A percentile compares a stretch with the other conserved stretches of the same genome.
Evolutionary conservation across 2,113 vertebrate species (phyloP).

Genomic region (Sakesphorus luctuosus): DNA sequence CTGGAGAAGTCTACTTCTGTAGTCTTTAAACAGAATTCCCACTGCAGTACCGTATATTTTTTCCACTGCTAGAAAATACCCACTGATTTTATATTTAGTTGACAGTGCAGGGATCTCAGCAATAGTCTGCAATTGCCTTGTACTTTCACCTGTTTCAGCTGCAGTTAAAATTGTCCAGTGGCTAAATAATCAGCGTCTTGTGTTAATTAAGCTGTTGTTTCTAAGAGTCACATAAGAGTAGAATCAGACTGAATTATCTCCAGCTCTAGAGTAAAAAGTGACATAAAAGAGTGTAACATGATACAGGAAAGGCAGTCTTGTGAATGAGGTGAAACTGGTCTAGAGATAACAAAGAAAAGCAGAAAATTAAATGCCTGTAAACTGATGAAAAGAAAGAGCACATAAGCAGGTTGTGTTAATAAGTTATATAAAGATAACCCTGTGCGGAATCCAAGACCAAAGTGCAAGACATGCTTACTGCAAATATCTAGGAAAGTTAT

Average conservation of each 20-base stretch:
- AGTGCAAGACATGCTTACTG: neutral
- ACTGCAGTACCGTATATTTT: neutral
- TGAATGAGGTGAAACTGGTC: neutral
- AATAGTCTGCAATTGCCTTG: neutral
- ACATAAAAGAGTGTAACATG: neutral
- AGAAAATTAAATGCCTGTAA: neutral
- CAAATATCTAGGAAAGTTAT: neutral
- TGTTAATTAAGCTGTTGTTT: neutral
- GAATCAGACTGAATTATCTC: neutral
- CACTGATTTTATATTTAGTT: neutral
- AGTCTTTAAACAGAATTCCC: neutral
- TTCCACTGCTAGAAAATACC: neutral
- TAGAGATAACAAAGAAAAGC: neutral
- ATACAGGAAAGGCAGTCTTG: neutral
- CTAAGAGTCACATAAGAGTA: neutral
- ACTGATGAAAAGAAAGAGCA: neutral
- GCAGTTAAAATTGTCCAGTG: accelerated
- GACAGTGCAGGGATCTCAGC: neutral
- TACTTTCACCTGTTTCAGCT: neutral
- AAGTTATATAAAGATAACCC: neutral
- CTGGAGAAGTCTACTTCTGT: neutral
- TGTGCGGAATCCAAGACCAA: neutral
- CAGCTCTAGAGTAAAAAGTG: neutral
- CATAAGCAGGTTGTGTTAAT: neutral
- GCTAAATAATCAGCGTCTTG: neutral